phyloP scores from a whole-genome alignment of 1,140 invertebrate genomes.

The Drosophila sturtevanti region DNA sequence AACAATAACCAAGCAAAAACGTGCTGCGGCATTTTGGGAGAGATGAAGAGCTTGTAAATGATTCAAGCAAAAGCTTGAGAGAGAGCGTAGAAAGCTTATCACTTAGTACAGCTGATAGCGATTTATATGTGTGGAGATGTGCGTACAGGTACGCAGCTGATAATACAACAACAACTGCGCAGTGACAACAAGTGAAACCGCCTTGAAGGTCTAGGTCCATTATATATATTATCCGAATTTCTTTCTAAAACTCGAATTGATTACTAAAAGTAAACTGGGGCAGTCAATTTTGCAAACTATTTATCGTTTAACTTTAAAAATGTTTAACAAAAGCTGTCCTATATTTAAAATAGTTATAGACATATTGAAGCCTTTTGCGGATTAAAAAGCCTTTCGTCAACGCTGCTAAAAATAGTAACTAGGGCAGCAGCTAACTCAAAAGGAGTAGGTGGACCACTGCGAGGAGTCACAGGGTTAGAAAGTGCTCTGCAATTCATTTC shows the following conservation, averaged over 20 bases:
- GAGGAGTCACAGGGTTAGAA: not conserved
- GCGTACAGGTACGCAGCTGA: not conserved
- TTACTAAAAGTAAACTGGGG: too few species aligned
- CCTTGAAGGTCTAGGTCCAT: not conserved
- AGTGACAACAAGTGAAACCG: not conserved
- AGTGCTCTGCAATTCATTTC: not conserved
- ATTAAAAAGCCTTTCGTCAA: not conserved
- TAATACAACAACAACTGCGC: not conserved
- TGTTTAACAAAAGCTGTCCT: too few species aligned
- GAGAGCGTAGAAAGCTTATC: slow-evolving; percentile 25
- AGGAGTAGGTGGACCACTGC: not conserved
- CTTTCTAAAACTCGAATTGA: too few species aligned
- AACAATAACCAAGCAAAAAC: slow-evolving; percentile 42
- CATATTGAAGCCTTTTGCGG: not conserved
- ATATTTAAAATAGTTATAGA: slow-evolving; percentile 8
- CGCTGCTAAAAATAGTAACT: slow-evolving; percentile 18
- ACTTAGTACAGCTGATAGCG: slow-evolving; percentile 1
- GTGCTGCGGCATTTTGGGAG: slow-evolving; percentile 40
- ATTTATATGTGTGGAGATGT: not conserved
- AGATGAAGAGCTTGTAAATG: not conserved
- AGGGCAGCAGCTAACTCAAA: slow-evolving; percentile 17
- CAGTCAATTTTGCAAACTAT: too few species aligned
- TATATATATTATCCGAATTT: too few species aligned
- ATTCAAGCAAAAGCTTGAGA: not conserved
- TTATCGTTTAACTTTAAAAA: too few species aligned